phyloP scores from a whole-genome alignment of 2,888 invertebrate species.

The Hydraecia micacea region DNA sequence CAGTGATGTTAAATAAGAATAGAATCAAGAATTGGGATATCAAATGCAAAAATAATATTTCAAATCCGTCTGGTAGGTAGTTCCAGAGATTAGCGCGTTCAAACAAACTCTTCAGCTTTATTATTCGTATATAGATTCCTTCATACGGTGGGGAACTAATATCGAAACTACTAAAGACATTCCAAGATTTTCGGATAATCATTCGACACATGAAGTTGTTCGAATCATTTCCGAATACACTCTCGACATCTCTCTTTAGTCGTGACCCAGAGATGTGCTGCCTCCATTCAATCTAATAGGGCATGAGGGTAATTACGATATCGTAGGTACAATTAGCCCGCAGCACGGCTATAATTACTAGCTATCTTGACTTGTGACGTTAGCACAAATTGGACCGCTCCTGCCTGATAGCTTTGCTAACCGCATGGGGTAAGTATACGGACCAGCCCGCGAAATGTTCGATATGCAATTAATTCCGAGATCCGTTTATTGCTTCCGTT shows the following conservation, averaged over 20 bases:
- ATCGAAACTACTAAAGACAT: background rate
- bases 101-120: too few relatives aligned
- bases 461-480: background rate
- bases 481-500: background rate
- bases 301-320: slow-evolving; percentile 20
- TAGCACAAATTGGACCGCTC: background rate
- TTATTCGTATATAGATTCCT: background rate
- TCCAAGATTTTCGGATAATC: background rate
- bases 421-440: background rate
- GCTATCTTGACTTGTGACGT: slow-evolving; percentile 14
- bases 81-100: too few relatives aligned
- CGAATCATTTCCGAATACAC: background rate
- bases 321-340: slow-evolving; percentile 25
- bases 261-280: background rate
- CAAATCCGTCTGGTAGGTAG: too few relatives aligned
- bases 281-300: background rate
- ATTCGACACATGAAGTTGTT: background rate
- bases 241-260: background rate
- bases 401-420: slow-evolving; percentile 8
- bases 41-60: too few relatives aligned
- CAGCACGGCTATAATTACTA: background rate
- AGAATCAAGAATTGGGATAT: too few relatives aligned
- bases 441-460: background rate
- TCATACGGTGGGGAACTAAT: background rate
- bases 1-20: too few relatives aligned